Percentiles rank a stretch among this genome's conserved stretches.
Evolutionary conservation across 2,797 vertebrate genomes (phyloP).

Genomic region (Poecilia gillii): DNA sequence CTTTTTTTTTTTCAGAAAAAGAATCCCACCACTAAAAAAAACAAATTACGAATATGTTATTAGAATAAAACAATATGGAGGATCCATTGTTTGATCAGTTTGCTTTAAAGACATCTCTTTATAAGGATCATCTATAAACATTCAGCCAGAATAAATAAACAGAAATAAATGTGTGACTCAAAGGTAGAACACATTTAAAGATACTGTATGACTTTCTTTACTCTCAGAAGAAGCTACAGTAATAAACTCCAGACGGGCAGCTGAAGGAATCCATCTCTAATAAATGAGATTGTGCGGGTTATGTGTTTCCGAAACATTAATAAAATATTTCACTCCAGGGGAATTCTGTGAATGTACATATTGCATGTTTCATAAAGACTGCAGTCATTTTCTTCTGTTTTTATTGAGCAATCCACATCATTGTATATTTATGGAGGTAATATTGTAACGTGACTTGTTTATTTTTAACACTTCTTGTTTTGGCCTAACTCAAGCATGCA

Average conservation of each 20-base stretch:
- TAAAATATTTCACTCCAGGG: constrained; percentile 53
- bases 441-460: not conserved
- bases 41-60: not conserved
- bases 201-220: constrained; percentile 13
- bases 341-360: constrained; percentile 18
- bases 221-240: constrained; percentile 5
- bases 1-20: no score
- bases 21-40: no score
- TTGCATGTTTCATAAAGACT: constrained; percentile 23
- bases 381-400: not conserved
- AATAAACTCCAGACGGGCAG: not conserved
- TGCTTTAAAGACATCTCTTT: not conserved
- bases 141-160: not conserved
- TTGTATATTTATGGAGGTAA: not conserved
- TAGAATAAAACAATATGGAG: not conserved
- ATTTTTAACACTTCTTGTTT: not conserved
- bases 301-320: constrained; percentile 38
- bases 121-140: not conserved
- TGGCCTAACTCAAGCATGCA: not conserved
- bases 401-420: not conserved
- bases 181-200: constrained; percentile 9
- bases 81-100: not conserved
- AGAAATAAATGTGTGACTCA: constrained; percentile 11
- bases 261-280: constrained; percentile 39
- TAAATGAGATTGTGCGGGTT: constrained; percentile 47